phyloP scores from a whole-genome alignment of 2,797 vertebrate genomes.

The Lepilemur ruficaudatus region DNA sequence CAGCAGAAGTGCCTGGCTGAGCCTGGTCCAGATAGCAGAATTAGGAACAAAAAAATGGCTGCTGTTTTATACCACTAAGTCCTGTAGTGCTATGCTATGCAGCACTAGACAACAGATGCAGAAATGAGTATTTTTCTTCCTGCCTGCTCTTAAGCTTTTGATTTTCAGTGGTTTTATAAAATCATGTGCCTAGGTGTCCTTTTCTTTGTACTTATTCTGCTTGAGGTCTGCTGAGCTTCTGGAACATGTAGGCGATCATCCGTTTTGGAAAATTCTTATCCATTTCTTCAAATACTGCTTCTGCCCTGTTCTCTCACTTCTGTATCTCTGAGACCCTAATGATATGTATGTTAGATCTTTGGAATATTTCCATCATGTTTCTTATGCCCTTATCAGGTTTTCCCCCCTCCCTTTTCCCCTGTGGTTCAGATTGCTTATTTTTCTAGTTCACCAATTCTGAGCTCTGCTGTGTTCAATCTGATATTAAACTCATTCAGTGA shows the following conservation, averaged over 20 bases:
- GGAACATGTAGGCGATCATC: not conserved
- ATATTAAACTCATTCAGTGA: not conserved
- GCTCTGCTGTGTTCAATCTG: not conserved
- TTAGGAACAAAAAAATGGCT: not conserved
- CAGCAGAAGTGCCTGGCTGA: not conserved
- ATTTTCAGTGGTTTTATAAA: not conserved
- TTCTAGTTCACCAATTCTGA: not conserved
- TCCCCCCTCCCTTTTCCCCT: fast-evolving
- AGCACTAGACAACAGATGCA: not conserved
- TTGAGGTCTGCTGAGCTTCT: not conserved
- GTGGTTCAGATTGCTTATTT: not conserved
- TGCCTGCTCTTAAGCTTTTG: not conserved
- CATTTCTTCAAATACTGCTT: not conserved
- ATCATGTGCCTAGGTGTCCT: not conserved
- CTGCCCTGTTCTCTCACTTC: not conserved
- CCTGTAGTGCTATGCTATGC: not conserved
- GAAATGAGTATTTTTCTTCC: not conserved
- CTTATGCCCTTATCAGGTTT: not conserved
- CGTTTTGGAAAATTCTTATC: not conserved
- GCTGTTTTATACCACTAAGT: not conserved
- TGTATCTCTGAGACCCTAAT: not conserved
- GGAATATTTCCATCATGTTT: not conserved
- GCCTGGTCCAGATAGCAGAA: not conserved
- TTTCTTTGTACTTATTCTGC: not conserved
- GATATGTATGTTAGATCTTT: not conserved